Conservation (phyloP, 2,888 invertebrate species). For the Chymomyza caudatula region DNA sequence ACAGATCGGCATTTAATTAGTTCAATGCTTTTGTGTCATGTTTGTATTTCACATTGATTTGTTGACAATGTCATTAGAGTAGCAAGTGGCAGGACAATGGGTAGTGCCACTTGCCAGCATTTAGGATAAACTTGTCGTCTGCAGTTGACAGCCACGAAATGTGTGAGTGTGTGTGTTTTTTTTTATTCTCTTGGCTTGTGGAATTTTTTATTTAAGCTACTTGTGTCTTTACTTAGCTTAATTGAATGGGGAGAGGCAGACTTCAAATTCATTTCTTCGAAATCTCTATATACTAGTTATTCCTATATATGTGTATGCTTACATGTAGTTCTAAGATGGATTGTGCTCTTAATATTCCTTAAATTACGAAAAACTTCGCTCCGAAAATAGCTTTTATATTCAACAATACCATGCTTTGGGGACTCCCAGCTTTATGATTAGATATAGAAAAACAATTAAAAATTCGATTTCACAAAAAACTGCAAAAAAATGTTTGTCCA, state of each 20-base stretch:
- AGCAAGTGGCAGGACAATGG: constrained; percentile 3
- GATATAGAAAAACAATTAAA: too few relatives aligned
- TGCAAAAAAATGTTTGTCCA: too few relatives aligned
- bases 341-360: too few relatives aligned
- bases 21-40: constrained; percentile 53
- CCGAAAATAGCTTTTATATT: too few relatives aligned
- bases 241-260: background rate
- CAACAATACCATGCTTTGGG: too few relatives aligned
- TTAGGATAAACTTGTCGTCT: background rate
- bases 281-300: background rate
- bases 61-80: constrained; percentile 53
- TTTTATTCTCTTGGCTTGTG: background rate
- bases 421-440: too few relatives aligned
- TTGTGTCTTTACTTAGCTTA: background rate
- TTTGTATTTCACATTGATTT: constrained; percentile 64
- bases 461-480: too few relatives aligned
- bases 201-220: background rate
- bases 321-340: too few relatives aligned
- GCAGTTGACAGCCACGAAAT: background rate
- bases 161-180: too few relatives aligned
- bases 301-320: too few relatives aligned
- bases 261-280: background rate
- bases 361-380: too few relatives aligned
- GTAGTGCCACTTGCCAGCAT: background rate
- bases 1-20: constrained; percentile 74